A percentile compares a stretch with the other conserved stretches of the same genome.
Evolutionary conservation across 2,888 invertebrate species (phyloP).

Genomic region (Hyalella azteca): DNA sequence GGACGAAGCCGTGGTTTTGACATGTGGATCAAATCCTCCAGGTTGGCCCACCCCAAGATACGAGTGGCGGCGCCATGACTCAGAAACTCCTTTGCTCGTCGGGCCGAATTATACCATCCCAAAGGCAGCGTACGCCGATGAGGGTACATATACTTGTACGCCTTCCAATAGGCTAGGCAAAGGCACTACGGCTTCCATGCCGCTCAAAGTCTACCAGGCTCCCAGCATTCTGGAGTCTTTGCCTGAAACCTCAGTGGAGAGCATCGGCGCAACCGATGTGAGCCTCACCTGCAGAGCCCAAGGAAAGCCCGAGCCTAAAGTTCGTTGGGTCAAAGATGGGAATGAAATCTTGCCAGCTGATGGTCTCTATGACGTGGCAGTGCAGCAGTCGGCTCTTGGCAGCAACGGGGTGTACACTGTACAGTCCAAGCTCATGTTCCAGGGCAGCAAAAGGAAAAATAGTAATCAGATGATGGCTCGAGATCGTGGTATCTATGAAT

Average conservation of each 20-base stretch:
- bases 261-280: constrained; percentile 48
- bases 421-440: constrained; percentile 65
- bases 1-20: constrained; percentile 78
- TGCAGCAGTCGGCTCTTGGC: constrained; percentile 74
- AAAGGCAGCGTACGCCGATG: constrained; percentile 81
- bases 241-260: constrained; percentile 64
- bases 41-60: constrained; percentile 93
- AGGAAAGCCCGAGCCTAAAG: constrained; percentile 83
- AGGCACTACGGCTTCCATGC: constrained; percentile 82
- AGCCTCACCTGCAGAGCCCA: constrained; percentile 80
- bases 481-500: constrained; percentile 86
- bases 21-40: constrained; percentile 84
- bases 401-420: constrained; percentile 81
- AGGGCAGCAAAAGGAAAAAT: constrained; percentile 59
- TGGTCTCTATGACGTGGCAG: constrained; percentile 79
- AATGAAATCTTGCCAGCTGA: constrained; percentile 76
- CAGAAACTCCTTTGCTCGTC: constrained; percentile 72
- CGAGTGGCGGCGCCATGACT: constrained; percentile 83
- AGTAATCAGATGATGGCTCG: constrained; percentile 66
- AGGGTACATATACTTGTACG: constrained; percentile 88
- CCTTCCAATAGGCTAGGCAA: constrained; percentile 88
- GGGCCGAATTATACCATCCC: constrained; percentile 85
- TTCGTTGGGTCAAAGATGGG: constrained; percentile 80
- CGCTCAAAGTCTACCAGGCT: constrained; percentile 85
- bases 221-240: constrained; percentile 83